Evolutionary conservation across 2,797 vertebrate species (phyloP).

Genomic region (Melanotaenia trifasciata): DNA sequence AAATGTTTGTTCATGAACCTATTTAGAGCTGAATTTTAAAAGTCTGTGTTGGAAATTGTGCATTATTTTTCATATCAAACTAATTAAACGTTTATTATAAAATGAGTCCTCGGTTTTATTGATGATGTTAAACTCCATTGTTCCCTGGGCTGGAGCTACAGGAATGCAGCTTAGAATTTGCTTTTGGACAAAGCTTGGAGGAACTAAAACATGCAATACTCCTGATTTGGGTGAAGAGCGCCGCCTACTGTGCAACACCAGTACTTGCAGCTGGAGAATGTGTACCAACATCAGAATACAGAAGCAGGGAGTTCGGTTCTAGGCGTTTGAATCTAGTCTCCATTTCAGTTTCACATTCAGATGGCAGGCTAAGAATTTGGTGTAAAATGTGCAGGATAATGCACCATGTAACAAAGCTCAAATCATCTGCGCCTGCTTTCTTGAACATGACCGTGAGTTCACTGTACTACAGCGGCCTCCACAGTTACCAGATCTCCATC

Average conservation of each 20-base stretch:
- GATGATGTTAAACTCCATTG: neutral
- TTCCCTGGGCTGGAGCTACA: neutral
- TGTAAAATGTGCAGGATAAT: too few relatives aligned
- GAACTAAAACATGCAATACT: neutral
- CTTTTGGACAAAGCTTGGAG: neutral
- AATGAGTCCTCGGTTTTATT: neutral
- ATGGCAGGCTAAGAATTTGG: too few relatives aligned
- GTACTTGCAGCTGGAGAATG: neutral
- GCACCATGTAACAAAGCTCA: too few relatives aligned
- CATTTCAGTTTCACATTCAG: too few relatives aligned
- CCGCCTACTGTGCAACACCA: slow-evolving; percentile 1
- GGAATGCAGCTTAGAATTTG: too few relatives aligned
- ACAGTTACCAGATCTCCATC: too few relatives aligned
- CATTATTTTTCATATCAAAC: slow-evolving; percentile 18
- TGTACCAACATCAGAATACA: too few relatives aligned
- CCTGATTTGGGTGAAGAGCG: neutral
- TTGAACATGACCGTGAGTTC: too few relatives aligned
- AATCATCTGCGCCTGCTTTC: too few relatives aligned
- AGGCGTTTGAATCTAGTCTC: too few relatives aligned
- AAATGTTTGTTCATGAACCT: neutral
- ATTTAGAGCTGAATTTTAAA: neutral
- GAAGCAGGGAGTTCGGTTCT: too few relatives aligned
- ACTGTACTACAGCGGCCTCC: too few relatives aligned
- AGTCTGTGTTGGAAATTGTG: neutral
- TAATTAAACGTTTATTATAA: neutral